Evolutionary conservation across 2,797 vertebrate species (phyloP), one percentile per base, ranked within the genome.

Genomic region (Lithobates pipiens): DNA sequence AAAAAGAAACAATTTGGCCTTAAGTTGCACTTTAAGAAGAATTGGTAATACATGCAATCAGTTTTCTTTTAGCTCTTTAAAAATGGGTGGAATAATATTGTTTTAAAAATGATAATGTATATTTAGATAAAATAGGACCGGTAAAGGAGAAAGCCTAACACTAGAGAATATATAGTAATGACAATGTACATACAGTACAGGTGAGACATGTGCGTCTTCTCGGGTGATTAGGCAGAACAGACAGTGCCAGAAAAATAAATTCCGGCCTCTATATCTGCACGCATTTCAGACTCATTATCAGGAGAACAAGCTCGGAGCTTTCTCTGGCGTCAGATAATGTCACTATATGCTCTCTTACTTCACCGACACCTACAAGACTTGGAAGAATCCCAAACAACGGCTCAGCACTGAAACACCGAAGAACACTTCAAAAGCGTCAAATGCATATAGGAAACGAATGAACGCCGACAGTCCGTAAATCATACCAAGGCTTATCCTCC

Each of bases 311-410:
- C 72, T 57, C 46, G n/a, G 27, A 29, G 70, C 76, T 63, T n/a
- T 61, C 50, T 42, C 50, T 23, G 23, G 29, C 76, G 54, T 15
- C 36, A 79, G 77, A 80, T 84, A 84, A 78, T 79, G 76, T 74
- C 77, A 85, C 77, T 34, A 79, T 65, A 75, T 44, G n/a, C 54
- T 21, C 32, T 67, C 36, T 74, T 54, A 74, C 71, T 74, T 80
- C 16, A 57, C 36, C 8, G 36, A 74, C 69, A 79, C 54, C 18
- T 75, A 73, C 46, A 67, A 50, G 57, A 65, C 70, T 73, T 85
- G 84, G 77, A 80, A 18, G 3, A n/a, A 25, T 70, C 32, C 76
- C 75, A 77, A 50, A 27, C 68, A 73, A 27, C 23, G 34, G 50
- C 76, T 65, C 34, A 10, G 69, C 4, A 42, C 32, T 68, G n/a